Percentiles rank a stretch among this genome's conserved stretches.
phyloP scores from a whole-genome alignment of 2,888 invertebrate genomes.

The Melieria picta region DNA sequence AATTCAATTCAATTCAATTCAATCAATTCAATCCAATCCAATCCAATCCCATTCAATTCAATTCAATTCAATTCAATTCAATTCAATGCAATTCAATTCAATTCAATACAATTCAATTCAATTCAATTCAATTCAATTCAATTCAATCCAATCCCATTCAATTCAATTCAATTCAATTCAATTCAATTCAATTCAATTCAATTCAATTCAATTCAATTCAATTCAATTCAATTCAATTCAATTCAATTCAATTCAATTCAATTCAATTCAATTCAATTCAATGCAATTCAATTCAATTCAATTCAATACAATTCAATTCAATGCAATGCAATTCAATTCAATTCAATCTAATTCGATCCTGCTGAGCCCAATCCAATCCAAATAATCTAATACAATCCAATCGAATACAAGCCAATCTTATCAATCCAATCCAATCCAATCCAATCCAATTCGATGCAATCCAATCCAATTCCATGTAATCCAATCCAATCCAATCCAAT shows the following conservation, averaged over 20 bases:
- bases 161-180: background rate
- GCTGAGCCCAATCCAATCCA: background rate
- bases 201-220: background rate
- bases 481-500: too few relatives aligned
- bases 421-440: too few relatives aligned
- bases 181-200: background rate
- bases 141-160: background rate
- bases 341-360: background rate
- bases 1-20: background rate
- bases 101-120: background rate
- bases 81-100: background rate
- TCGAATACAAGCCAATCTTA: too few relatives aligned
- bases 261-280: background rate
- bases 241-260: background rate
- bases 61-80: background rate
- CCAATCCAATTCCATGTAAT: too few relatives aligned
- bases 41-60: slow-evolving; percentile 15
- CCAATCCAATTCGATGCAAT: too few relatives aligned
- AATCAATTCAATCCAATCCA: too few relatives aligned
- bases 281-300: background rate
- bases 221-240: background rate
- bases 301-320: background rate
- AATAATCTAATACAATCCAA: too few relatives aligned
- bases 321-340: background rate
- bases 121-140: background rate